phyloP scores from a whole-genome alignment of 2,888 invertebrate genomes.

The Crocallis elinguaria region DNA sequence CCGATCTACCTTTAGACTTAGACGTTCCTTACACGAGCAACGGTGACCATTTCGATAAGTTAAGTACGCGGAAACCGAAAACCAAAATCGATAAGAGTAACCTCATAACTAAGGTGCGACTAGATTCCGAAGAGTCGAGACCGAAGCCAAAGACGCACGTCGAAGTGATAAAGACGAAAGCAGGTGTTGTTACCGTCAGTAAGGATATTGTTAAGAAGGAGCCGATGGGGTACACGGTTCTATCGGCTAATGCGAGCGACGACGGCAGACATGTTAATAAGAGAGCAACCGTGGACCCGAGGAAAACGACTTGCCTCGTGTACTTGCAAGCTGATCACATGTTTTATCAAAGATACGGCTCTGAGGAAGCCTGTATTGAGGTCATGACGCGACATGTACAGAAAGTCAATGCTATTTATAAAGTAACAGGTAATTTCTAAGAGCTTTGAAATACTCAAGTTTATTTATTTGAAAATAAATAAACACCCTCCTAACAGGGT shows the following conservation, averaged over 20 bases:
- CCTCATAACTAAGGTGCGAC: conserved; percentile 81
- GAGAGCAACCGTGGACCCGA: conserved; percentile 90
- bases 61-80: conserved; percentile 79
- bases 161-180: conserved; percentile 87
- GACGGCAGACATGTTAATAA: conserved; percentile 86
- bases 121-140: conserved; percentile 80
- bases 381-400: conserved; percentile 98
- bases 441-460: conserved; percentile 7
- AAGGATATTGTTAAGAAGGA: conserved; percentile 87
- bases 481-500: no score
- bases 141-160: conserved; percentile 88
- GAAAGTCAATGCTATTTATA: conserved; percentile 95
- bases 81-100: conserved; percentile 82
- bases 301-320: conserved; percentile 96
- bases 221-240: conserved; percentile 76
- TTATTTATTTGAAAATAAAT: conserved; percentile 12
- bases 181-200: conserved; percentile 86
- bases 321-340: conserved; percentile 98
- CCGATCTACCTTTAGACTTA: conserved; percentile 87
- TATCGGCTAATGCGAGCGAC: conserved; percentile 78
- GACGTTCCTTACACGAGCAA: conserved; percentile 87
- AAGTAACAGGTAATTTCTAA: conserved; percentile 88
- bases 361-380: conserved; percentile 97
- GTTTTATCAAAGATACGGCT: conserved; percentile 97
- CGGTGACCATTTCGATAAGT: conserved; percentile 80